These are phyloP conservation scores for Cephus cinctus DNA, from an alignment of 1,140 invertebrate genomes.

Conservation along the genomic window DNA sequence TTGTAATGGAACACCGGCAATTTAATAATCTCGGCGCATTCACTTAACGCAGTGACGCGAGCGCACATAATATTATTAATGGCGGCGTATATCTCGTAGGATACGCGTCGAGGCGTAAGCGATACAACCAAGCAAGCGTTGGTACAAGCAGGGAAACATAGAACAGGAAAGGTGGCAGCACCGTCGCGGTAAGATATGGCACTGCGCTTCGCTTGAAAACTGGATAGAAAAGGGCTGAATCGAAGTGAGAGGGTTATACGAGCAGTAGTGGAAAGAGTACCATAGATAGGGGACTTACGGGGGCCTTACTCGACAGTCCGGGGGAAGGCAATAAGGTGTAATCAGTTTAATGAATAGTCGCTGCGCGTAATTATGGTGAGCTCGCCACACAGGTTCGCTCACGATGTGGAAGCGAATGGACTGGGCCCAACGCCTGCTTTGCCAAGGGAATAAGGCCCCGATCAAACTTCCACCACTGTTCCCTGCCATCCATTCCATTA, in stretches of 20 bases:
- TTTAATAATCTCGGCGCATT: slow-evolving; percentile 35
- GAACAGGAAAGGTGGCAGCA: slow-evolving; percentile 15
- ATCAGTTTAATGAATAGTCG: slow-evolving; percentile 40
- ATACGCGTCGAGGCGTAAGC: too few species aligned
- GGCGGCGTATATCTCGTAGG: slow-evolving; percentile 36
- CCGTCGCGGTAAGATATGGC: slow-evolving; percentile 5
- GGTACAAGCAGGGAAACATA: slow-evolving; percentile 20
- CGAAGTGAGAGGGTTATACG: background rate
- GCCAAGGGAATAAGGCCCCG: too few species aligned
- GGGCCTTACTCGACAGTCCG: too few species aligned
- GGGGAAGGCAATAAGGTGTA: slow-evolving; percentile 38
- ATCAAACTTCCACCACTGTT: too few species aligned
- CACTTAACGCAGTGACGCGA: slow-evolving; percentile 32
- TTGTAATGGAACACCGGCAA: slow-evolving; percentile 35
- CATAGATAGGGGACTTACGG: too few species aligned
- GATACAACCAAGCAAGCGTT: slow-evolving; percentile 14
- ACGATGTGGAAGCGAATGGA: slow-evolving; percentile 25
- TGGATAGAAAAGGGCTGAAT: too few species aligned
- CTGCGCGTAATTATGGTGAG: slow-evolving; percentile 33
- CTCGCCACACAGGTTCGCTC: slow-evolving; percentile 30
- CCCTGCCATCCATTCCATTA: too few species aligned
- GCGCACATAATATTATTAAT: slow-evolving; percentile 39
- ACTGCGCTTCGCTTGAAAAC: slow-evolving; percentile 5
- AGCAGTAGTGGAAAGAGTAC: slow-evolving; percentile 18
- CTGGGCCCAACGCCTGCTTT: too few species aligned